Evolutionary conservation across 2,113 vertebrate genomes (phyloP), one percentile per base, ranked within the genome.

Genomic region (Sylvilagus bachmani): DNA sequence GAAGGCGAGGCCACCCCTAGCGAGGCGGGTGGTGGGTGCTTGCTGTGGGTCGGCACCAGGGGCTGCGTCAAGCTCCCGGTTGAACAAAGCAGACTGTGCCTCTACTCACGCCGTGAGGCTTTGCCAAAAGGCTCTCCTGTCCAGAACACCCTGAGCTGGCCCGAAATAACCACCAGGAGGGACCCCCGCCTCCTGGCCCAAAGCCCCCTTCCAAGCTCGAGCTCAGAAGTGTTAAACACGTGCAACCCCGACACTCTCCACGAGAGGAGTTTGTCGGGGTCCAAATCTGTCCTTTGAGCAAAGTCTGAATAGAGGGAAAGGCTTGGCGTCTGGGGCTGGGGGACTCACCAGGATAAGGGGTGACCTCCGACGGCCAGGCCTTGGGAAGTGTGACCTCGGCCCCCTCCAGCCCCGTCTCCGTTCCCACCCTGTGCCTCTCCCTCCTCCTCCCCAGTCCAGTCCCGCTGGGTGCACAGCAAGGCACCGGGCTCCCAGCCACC

Each of bases 401-500:
- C 51, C 10, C 51, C 24, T 62, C 3, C 36, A 29, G 2, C 55
- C 55, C 55, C 55, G 55, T 19, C 19, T 6, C 55, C 17, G 44
- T 6, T 6, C 55, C 19, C 55, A 16, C 14, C 55, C 55, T 58
- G 17, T 58, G 55, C 55, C 55, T 4, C 55, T 19, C 55, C 55
- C 55, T 16, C 11, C 55, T 19, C 44, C 44, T 44, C 44, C 44
- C 44, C 44, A 44, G 19, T 33, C 29, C 27, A 16, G 22, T 70
- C 29, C 25, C 13, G 4, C 17, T 44, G 1, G 0, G 27, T 36
- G 12, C 33, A 0, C 5, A 0, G 4, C 93, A 4, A 0, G 74
- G 17, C 14, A 4, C 0, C 1, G 1, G 27, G 51, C 78, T 80
- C 27, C 0, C 19, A 1, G 31, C 49, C 16, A 0, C 49, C 4